Evolutionary conservation across 2,113 vertebrate genomes (phyloP).

Genomic region (Esox niger): DNA sequence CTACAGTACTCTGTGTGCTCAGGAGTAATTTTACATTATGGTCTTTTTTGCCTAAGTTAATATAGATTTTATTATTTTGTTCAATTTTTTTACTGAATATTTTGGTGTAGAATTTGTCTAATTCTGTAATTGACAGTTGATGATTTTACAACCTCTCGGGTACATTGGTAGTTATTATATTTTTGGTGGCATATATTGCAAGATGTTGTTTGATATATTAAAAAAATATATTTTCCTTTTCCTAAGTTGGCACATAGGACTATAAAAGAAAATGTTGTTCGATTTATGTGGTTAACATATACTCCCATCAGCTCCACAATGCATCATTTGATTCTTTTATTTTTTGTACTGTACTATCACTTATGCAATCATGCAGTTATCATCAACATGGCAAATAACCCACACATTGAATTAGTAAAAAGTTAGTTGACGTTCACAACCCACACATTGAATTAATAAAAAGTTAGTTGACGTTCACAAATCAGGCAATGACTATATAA

Average conservation of each 20-base stretch:
- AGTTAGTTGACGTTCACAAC: too few species aligned
- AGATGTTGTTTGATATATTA: not conserved
- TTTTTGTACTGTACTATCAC: constrained; percentile 1
- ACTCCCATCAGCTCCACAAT: constrained; percentile 2
- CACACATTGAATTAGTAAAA: too few species aligned
- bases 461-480: too few species aligned
- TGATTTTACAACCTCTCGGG: too few species aligned
- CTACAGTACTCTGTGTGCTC: not conserved
- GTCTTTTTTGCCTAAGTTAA: not conserved
- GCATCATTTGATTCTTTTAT: too few species aligned
- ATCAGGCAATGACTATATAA: too few species aligned
- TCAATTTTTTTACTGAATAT: not conserved
- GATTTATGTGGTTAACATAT: constrained; percentile 12
- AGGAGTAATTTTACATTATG: not conserved
- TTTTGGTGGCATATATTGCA: not conserved
- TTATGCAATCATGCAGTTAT: not conserved
- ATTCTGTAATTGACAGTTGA: not conserved
- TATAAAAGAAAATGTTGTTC: constrained; percentile 31
- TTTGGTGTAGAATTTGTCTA: not conserved
- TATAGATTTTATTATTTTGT: not conserved
- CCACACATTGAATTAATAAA: too few species aligned
- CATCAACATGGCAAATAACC: too few species aligned
- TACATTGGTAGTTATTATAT: too few species aligned
- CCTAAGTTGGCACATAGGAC: constrained; percentile 17
- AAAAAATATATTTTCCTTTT: constrained; percentile 3